These are phyloP conservation scores for Erpetoichthys calabaricus DNA, from an alignment of 2,797 vertebrate species.

Conservation along the genomic window DNA sequence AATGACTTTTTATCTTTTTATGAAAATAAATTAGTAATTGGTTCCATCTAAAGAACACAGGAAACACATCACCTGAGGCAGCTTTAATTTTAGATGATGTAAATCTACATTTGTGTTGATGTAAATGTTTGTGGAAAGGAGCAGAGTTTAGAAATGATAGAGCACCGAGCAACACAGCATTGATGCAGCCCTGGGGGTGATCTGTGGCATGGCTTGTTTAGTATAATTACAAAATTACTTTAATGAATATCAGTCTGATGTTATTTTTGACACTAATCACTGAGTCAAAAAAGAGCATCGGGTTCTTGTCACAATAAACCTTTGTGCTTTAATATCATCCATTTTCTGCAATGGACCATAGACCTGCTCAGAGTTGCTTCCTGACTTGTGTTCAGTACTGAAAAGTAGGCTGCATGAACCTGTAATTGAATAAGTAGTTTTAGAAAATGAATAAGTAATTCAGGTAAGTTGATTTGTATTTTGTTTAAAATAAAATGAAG, in stretches of 20 bases:
- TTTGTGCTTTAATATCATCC: not conserved
- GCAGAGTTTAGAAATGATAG: not conserved
- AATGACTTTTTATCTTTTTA: too few relatives aligned
- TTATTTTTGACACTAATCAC: slow-evolving; percentile 21
- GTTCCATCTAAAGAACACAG: too few relatives aligned
- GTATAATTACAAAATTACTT: slow-evolving; percentile 22
- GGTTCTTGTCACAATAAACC: slow-evolving; percentile 9
- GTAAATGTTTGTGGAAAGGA: slow-evolving; percentile 6
- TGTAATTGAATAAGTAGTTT: too few relatives aligned
- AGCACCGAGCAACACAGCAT: slow-evolving; percentile 11
- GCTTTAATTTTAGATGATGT: slow-evolving; percentile 15
- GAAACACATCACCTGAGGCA: slow-evolving; percentile 18
- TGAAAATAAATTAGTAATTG: too few relatives aligned
- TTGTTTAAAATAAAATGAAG: too few relatives aligned
- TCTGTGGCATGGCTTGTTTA: slow-evolving; percentile 25
- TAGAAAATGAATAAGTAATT: too few relatives aligned
- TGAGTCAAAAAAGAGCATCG: slow-evolving; percentile 14
- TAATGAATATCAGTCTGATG: slow-evolving; percentile 22
- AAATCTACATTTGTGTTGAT: slow-evolving; percentile 12
- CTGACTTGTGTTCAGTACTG: too few relatives aligned
- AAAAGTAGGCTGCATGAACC: too few relatives aligned
- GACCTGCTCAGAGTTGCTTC: too few relatives aligned
- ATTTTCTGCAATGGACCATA: too few relatives aligned
- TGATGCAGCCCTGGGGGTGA: slow-evolving; percentile 19
- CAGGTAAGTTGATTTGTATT: too few relatives aligned